phyloP scores from a whole-genome alignment of 2,797 vertebrate species.

The Enteromius anoplus region DNA sequence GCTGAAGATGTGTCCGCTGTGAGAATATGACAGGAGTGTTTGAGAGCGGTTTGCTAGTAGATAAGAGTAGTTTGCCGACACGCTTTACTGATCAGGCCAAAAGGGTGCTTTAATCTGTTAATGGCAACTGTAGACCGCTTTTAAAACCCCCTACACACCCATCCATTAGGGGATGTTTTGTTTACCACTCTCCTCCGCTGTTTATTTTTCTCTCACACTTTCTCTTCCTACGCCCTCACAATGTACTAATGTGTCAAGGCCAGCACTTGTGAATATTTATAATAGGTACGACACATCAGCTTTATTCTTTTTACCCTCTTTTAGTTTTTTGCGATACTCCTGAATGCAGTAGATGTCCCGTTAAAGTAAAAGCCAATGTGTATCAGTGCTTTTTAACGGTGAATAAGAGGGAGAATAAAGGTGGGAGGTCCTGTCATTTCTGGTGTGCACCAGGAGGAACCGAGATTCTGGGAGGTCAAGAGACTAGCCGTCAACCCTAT shows the following conservation, averaged over 20 bases:
- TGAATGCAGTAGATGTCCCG: slow-evolving; percentile 40
- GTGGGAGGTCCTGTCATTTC: slow-evolving; percentile 63
- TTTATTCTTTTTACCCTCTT: slow-evolving; percentile 25
- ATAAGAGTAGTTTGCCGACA: slow-evolving; percentile 61
- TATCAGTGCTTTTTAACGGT: slow-evolving; percentile 28
- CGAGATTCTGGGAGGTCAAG: slow-evolving; percentile 61
- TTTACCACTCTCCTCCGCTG: slow-evolving; percentile 36
- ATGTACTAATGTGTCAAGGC: slow-evolving; percentile 29
- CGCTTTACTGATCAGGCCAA: slow-evolving; percentile 64
- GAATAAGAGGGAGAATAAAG: slow-evolving; percentile 27
- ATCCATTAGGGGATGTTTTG: slow-evolving; percentile 62
- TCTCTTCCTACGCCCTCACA: slow-evolving; percentile 21
- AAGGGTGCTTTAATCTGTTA: slow-evolving; percentile 65
- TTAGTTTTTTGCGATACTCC: slow-evolving; percentile 1
- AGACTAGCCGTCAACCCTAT: slow-evolving; percentile 49
- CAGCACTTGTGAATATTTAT: slow-evolving; percentile 11
- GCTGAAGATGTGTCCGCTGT: slow-evolving; percentile 27
- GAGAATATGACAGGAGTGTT: slow-evolving; percentile 43
- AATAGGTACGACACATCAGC: not conserved
- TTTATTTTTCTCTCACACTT: slow-evolving; percentile 27
- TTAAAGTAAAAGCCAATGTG: slow-evolving; percentile 48
- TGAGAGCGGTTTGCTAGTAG: slow-evolving; percentile 62
- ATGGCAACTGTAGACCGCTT: slow-evolving; percentile 58
- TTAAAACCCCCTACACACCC: slow-evolving; percentile 54
- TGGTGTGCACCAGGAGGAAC: slow-evolving; percentile 47